Base-by-base conservation (phyloP, 2,113 vertebrate genomes). In the Regulus satrapa region DNA sequence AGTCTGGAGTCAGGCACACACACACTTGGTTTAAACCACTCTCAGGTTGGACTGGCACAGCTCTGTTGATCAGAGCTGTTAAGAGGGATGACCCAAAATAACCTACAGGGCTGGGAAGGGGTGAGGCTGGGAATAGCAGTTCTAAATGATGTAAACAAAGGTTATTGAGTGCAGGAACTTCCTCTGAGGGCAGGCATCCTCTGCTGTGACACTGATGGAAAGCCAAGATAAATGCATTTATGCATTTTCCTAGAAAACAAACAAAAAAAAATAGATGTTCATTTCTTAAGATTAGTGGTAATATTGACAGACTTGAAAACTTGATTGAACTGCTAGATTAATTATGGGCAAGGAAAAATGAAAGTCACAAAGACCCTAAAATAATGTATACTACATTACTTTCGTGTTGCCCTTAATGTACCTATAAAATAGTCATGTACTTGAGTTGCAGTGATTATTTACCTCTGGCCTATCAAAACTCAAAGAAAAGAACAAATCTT, bases 191-290 rank as follows among this genome's bases (percentile, higher is more conserved):
- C 52, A 31, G 8, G 5, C 59, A 26, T 29, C 1, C 0, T 76
- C 74, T 89, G 14, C 32, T 84, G 28, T 36, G 49, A 19, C 62
- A 15, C 26, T 43, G 31, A 25, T 63, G 34, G 52, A 87, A 87
- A 72, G 18, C 5, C 8, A 52, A 72, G 74, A 61, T 6, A 83
- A 92, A 79, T 41, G 6, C 4, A 32, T 72, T 81, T 31, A 31
- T 24, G 16, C 5, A 5, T 87, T 89, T 87, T 75, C 8, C 12
- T 45, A 29, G 7, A 67, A 10, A 74, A 21, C 9, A 66, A 64
- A 28, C 8, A 75, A 79, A 48, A 2, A 10, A 40, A 23, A 38
- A n/a, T n/a, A n/a, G 8, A 1, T 1, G 0, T 8, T 41, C 62
- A 31, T 52, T 80, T 5, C 14, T 49, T 82, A 40, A 36, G 21